phyloP scores from a whole-genome alignment of 2,888 invertebrate genomes.

The Amaurobius ferox region DNA sequence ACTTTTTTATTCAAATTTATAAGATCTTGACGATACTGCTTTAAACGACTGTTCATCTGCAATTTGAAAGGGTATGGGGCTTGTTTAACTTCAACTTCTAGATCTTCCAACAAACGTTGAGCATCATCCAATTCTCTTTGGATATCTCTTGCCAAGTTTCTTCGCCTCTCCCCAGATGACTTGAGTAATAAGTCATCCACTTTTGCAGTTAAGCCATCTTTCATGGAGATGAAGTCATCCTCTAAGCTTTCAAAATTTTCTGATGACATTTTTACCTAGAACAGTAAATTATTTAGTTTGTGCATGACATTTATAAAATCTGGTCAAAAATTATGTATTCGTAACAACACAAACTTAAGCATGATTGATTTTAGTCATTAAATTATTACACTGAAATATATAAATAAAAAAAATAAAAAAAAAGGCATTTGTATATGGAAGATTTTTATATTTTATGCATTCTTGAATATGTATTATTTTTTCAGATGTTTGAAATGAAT shows the following conservation, averaged over 20 bases:
- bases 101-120: slow-evolving; percentile 76
- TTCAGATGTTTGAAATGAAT: too few relatives aligned
- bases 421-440: too few relatives aligned
- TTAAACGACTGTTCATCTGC: slow-evolving; percentile 75
- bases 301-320: too few relatives aligned
- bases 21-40: slow-evolving; percentile 50
- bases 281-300: too few relatives aligned
- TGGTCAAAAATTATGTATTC: too few relatives aligned
- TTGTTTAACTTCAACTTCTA: slow-evolving; percentile 78
- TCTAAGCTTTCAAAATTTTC: slow-evolving; percentile 78
- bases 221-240: slow-evolving; percentile 76
- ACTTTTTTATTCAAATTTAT: slow-evolving; percentile 39
- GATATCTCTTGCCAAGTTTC: slow-evolving; percentile 75
- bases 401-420: too few relatives aligned
- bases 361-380: too few relatives aligned
- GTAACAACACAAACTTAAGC: too few relatives aligned
- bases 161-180: slow-evolving; percentile 75
- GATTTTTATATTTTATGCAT: too few relatives aligned
- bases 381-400: too few relatives aligned
- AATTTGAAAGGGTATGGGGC: slow-evolving; percentile 77
- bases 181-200: slow-evolving; percentile 74
- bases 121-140: slow-evolving; percentile 75
- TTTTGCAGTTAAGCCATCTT: slow-evolving; percentile 75
- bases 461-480: too few relatives aligned
- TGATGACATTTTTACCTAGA: slow-evolving; percentile 75